Evolutionary conservation across 2,113 vertebrate genomes (phyloP), one percentile per base, ranked within the genome.

Genomic region (Alaudala cheleensis): DNA sequence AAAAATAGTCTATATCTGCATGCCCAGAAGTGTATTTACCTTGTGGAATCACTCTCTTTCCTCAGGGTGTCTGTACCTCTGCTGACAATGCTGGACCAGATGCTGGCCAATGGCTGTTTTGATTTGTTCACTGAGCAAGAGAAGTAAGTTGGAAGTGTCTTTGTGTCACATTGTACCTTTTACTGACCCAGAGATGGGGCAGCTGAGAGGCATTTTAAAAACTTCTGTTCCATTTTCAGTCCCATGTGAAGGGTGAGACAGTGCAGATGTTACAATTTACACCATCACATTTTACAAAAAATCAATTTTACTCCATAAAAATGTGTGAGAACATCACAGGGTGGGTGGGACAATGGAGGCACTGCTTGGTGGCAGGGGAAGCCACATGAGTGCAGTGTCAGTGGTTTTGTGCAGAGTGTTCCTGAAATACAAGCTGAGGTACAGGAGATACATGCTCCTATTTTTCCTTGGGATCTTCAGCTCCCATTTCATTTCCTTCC

Each of bases 71-170:
- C 98, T 5, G 86, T 99, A 17, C 98, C 99, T 14, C 97, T 99
- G 12, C 97, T 99, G 88, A 99, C 98, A 95, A 99, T 98, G 98
- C 94, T 99, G 95, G 98, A 99, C 97, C 99, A 99, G 93, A 97
- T 99, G 97, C 97, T 99, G 84, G 97, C 98, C 3, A 98, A 98
- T 0, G 97, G 98, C 89, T 99, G 98, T 89, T 99, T 99, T 12
- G 98, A 99, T 56, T 76, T 98, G 90, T 99, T 99, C 94, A 96
- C 97, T 40, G 40, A 37, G 10, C 97, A 99, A 70, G 98, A 98
- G 39, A 97, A 98, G 99, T 99, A 83, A 98, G 98, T 93, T 83
- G 56, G 5, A 37, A 62, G 10, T 42, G 21, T 67, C 20, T 60
- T 74, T 44, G 37, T 37, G 37, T 37, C 37, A 37, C 37, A 42